Conservation (phyloP, 1,140 invertebrate species). For the Euura lappo region DNA sequence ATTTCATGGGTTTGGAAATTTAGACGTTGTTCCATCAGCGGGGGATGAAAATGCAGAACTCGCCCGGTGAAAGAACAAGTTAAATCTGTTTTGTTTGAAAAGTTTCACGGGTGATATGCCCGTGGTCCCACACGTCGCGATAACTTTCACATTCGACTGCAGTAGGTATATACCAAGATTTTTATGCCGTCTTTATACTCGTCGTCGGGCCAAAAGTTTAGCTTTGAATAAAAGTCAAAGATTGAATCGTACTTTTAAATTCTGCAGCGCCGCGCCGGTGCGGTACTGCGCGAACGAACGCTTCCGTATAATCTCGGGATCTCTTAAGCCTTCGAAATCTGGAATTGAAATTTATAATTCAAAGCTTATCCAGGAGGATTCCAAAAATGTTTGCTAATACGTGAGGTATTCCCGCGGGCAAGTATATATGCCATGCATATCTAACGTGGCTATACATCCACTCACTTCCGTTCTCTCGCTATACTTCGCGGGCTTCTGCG, state of each 20-base stretch:
- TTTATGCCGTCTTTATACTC: not conserved
- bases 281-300: no score
- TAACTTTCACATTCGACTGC: not conserved
- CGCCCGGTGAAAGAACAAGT: constrained; percentile 16
- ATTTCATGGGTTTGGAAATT: not conserved
- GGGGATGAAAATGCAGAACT: not conserved
- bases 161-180: not conserved
- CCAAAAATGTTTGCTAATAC: constrained; percentile 5
- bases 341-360: constrained; percentile 4
- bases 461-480: no score
- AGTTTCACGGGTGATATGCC: not conserved
- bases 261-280: not conserved
- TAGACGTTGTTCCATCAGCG: not conserved
- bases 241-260: not conserved
- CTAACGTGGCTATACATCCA: no score
- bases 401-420: not conserved
- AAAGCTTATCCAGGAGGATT: constrained; percentile 1
- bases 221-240: not conserved
- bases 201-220: not conserved
- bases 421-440: not conserved
- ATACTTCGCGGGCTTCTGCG: no score
- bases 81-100: constrained; percentile 34
- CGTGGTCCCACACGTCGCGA: not conserved
- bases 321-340: not conserved
- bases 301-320: not conserved